A percentile compares a stretch with the other conserved stretches of the same genome.
These are phyloP conservation scores for Athalia circularis DNA, from an alignment of 2,888 invertebrate genomes.

Conservation along the genomic window DNA sequence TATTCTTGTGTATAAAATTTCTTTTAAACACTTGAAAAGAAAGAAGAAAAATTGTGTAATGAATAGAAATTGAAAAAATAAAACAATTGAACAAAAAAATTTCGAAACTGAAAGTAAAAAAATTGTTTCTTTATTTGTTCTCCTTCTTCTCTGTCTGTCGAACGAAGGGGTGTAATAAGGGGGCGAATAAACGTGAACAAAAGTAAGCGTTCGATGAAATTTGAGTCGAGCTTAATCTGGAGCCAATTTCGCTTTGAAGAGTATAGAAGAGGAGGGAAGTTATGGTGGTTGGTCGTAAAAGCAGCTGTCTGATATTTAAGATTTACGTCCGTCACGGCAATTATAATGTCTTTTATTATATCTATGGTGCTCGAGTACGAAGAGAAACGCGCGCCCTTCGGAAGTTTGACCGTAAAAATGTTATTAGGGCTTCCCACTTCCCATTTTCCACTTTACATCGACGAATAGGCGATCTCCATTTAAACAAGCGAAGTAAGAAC, in stretches of 20 bases:
- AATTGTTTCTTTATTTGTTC: too few relatives aligned
- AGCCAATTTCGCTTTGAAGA: too few relatives aligned
- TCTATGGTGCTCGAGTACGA: slow-evolving; percentile 49
- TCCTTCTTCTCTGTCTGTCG: too few relatives aligned
- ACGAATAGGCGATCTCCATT: slow-evolving; percentile 56
- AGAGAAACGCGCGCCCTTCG: neutral
- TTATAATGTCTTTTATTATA: slow-evolving; percentile 72
- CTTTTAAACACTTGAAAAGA: neutral
- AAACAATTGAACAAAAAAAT: too few relatives aligned
- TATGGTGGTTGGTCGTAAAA: slow-evolving; percentile 66
- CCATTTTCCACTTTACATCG: slow-evolving; percentile 27
- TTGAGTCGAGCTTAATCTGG: too few relatives aligned
- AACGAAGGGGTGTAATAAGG: too few relatives aligned
- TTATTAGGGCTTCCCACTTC: slow-evolving; percentile 65
- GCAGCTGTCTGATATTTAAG: slow-evolving; percentile 65
- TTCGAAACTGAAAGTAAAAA: too few relatives aligned
- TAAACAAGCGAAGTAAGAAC: slow-evolving; percentile 65
- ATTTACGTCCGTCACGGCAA: slow-evolving; percentile 71
- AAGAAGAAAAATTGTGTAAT: neutral
- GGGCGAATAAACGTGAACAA: too few relatives aligned
- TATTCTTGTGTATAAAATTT: neutral
- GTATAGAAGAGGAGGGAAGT: slow-evolving; percentile 60
- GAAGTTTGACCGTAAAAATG: slow-evolving; percentile 72
- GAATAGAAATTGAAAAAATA: too few relatives aligned
- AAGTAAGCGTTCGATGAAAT: too few relatives aligned